Conservation (phyloP, 2,888 invertebrate species). For the Tetranychus truncatus region DNA sequence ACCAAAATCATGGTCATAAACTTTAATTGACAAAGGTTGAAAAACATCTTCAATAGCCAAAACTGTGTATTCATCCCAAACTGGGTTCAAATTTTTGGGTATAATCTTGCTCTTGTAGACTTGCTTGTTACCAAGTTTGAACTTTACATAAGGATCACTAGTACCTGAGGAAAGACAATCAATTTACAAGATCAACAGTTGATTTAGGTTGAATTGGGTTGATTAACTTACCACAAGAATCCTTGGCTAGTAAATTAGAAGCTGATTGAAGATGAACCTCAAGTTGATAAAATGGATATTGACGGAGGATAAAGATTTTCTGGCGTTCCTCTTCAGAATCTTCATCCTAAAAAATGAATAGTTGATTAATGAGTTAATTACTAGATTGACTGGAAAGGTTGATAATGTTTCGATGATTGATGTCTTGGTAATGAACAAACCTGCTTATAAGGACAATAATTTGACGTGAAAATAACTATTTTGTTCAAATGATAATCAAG, state of each 20-base stretch:
- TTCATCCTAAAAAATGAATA: neutral
- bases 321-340: slow-evolving; percentile 20
- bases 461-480: too few species aligned
- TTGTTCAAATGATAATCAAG: too few species aligned
- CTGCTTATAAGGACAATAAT: too few species aligned
- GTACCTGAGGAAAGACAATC: neutral
- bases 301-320: slow-evolving; percentile 37
- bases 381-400: neutral
- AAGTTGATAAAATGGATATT: slow-evolving; percentile 78
- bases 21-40: slow-evolving; percentile 64
- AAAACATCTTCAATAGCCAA: neutral
- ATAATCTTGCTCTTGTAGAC: slow-evolving; percentile 86
- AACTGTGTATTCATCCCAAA: slow-evolving; percentile 64
- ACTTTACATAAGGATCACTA: slow-evolving; percentile 94
- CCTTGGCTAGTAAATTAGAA: slow-evolving; percentile 72
- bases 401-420: too few species aligned
- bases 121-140: slow-evolving; percentile 65
- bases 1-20: slow-evolving; percentile 95
- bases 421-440: too few species aligned
- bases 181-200: neutral
- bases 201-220: slow-evolving; percentile 28
- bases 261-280: slow-evolving; percentile 72
- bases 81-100: slow-evolving; percentile 79
- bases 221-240: slow-evolving; percentile 60
- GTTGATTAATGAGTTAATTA: neutral